Conservation (phyloP, 2,888 invertebrate species). For the Orchesella flavescens region DNA sequence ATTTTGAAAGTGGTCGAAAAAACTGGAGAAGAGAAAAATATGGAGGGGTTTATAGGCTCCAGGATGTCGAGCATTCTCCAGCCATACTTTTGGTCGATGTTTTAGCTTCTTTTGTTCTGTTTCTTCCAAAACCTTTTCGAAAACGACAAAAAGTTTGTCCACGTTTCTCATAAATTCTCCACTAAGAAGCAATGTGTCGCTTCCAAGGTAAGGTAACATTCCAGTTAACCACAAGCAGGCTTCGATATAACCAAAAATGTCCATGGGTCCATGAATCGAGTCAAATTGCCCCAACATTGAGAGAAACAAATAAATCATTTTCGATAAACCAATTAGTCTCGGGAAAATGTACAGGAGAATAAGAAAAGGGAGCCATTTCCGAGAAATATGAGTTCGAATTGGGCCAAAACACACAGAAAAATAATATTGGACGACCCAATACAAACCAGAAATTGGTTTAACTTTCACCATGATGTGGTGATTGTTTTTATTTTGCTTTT, state of each 20-base stretch:
- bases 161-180: conserved; percentile 7
- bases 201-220: conserved; percentile 20
- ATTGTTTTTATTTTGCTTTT: no score
- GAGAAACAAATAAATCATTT: conserved; percentile 7
- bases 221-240: conserved; percentile 10
- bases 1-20: conserved; percentile 21
- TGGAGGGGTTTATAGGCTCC: neutral
- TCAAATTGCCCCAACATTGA: neutral
- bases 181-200: neutral
- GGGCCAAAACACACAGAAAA: no score
- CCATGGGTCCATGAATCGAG: neutral
- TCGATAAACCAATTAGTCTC: neutral
- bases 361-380: no score
- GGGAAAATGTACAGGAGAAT: neutral
- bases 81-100: no score
- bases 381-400: no score
- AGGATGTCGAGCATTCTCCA: neutral
- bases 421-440: no score
- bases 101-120: neutral
- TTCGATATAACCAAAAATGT: conserved; percentile 24
- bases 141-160: neutral
- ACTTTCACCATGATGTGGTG: no score
- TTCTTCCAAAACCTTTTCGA: neutral
- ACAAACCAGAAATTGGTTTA: no score
- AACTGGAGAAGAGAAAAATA: conserved; percentile 4